These are phyloP conservation scores for Gnathonemus echidnorhynchus DNA, from an alignment of 2,113 vertebrate genomes.

Conservation along the genomic window DNA sequence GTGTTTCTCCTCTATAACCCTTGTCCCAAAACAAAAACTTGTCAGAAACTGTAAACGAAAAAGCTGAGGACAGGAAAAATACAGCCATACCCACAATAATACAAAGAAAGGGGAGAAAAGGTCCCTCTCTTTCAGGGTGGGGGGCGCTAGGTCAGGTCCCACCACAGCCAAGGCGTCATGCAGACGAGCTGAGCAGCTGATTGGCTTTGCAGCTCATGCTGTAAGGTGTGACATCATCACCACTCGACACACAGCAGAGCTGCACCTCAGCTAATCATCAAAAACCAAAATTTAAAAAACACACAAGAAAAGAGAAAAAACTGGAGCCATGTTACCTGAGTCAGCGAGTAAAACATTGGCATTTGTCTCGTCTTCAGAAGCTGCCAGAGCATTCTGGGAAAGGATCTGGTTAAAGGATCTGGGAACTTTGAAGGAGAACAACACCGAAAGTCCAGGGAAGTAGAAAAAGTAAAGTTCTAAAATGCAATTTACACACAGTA, in stretches of 20 bases:
- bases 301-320: not conserved
- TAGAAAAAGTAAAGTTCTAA: conserved; percentile 11
- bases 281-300: not conserved
- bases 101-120: not conserved
- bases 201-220: not conserved
- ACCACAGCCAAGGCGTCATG: not conserved
- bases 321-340: conserved; percentile 13
- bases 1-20: conserved; percentile 29
- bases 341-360: not conserved
- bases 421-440: not conserved
- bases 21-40: conserved; percentile 17
- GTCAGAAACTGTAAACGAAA: conserved; percentile 37
- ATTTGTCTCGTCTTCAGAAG: not conserved
- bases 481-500: not conserved
- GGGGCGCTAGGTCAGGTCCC: not conserved
- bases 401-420: not conserved
- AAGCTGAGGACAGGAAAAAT: not conserved
- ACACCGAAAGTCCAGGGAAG: not conserved
- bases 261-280: not conserved
- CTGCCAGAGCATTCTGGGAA: not conserved
- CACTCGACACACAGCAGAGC: not conserved
- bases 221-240: not conserved
- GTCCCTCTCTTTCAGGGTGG: not conserved
- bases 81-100: conserved; percentile 8
- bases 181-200: not conserved